phyloP scores from a whole-genome alignment of 2,888 invertebrate species.

The Lepeophtheirus nordmannii region DNA sequence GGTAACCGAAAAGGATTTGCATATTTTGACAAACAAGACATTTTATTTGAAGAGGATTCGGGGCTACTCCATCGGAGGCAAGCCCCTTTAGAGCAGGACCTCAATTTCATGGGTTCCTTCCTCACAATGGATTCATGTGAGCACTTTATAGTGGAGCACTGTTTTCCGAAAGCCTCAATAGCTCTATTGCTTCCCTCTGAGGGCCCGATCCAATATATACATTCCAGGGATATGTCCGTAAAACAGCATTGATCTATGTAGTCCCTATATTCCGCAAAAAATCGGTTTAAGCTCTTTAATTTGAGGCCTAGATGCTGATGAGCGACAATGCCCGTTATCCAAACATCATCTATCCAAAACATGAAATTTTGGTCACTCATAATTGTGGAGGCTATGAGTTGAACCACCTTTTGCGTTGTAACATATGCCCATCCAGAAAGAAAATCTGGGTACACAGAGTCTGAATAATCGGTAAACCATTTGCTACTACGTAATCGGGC shows the following conservation, averaged over 20 bases:
- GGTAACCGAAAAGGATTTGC: background rate
- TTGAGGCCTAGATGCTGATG: background rate
- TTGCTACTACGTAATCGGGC: background rate
- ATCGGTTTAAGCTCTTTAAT: background rate
- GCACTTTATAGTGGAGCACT: background rate
- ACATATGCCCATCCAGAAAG: background rate
- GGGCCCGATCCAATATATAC: background rate
- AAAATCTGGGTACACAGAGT: background rate
- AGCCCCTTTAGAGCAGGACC: background rate
- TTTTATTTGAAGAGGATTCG: background rate
- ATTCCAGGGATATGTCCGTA: background rate
- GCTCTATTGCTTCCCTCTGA: background rate
- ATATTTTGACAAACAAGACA: background rate
- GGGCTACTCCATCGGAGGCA: background rate
- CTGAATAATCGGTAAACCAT: background rate
- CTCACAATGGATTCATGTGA: background rate
- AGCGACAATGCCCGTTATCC: background rate
- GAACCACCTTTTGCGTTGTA: background rate
- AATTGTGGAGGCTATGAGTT: background rate
- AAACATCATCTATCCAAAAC: constrained; percentile 2
- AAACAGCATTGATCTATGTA: constrained; percentile 3
- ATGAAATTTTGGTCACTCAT: background rate
- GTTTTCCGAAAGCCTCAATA: background rate
- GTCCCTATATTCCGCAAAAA: background rate
- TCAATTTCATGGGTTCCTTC: background rate